Conservation (phyloP, 2,797 vertebrate species). For the Chaunax sp. region DNA sequence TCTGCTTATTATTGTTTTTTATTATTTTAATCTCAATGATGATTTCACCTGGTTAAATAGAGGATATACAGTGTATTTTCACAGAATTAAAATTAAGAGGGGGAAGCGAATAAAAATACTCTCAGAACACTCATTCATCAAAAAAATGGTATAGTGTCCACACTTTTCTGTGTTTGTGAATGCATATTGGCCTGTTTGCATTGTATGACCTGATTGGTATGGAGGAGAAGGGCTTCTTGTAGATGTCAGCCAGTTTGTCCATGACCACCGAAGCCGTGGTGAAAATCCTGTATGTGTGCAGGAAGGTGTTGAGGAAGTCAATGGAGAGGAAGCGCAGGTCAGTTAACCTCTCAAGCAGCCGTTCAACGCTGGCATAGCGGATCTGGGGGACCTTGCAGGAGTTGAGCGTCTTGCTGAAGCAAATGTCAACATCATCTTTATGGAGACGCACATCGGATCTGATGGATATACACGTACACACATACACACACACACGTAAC, state of each 20-base stretch:
- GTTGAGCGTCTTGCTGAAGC: constrained; percentile 99
- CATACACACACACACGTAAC: constrained; percentile 70
- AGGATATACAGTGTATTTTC: not conserved
- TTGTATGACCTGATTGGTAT: constrained; percentile 92
- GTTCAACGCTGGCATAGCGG: constrained; percentile 95
- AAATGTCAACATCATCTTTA: constrained; percentile 97
- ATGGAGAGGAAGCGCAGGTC: constrained; percentile 98
- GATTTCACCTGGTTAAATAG: too few relatives aligned
- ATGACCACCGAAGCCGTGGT: constrained; percentile 92
- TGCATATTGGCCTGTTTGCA: constrained; percentile 19
- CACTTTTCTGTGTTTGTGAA: constrained; percentile 6
- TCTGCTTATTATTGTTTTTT: too few relatives aligned
- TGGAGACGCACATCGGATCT: constrained; percentile 97
- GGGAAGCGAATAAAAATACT: constrained; percentile 17
- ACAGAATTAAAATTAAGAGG: not conserved
- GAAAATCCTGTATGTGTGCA: constrained; percentile 98
- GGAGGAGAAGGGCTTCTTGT: constrained; percentile 96
- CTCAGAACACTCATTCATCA: too few relatives aligned
- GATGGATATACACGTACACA: constrained; percentile 66
- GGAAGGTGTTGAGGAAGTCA: constrained; percentile 98
- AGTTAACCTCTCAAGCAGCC: constrained; percentile 95
- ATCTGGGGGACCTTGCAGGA: constrained; percentile 99
- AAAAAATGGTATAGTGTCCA: not conserved
- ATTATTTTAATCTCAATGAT: too few relatives aligned
- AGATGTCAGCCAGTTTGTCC: constrained; percentile 96